Base-by-base conservation (phyloP, 1,140 invertebrate species). In the Whitmania pigra region DNA sequence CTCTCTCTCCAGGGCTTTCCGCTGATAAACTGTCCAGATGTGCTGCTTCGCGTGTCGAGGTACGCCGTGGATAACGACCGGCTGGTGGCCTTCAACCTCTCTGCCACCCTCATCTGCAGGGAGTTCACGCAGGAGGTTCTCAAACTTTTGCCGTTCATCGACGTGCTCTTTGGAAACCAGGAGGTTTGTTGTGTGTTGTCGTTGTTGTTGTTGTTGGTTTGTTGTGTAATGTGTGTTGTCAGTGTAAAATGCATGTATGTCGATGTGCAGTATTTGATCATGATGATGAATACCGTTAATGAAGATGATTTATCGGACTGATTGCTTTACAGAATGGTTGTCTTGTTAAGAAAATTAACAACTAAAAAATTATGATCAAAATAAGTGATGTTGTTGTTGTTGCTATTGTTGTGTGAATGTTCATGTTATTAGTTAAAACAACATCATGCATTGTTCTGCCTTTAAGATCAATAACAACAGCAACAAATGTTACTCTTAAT, bases 91-190 rank as follows among this genome's bases (percentile, higher is more conserved):
- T 92, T 97, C 88, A 99, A 99, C 84, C 84, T 99, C 55, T 94
- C 92, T 79, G 97, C 97, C 72, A 92, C 94, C 25, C 99, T 97
- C 84, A 86, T 99, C 53, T 90, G 89, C 68, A 87, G 94, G 82
- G 90, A 92, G 79, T 98, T 87, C 82, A 90, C 89, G 78, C 87
- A 92, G 69, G 88, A 88, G 6, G 85, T 98, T 78, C 86, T 89
- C 83, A 83, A 88, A 76, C 87, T 88, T 53, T 80, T 98, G 77
- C 93, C 93, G 1, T 98, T 95, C 81, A 88, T 97, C 55, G 96
- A 99, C 83, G 88, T 97, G 74, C 80, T 99, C 15, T 97, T 99
- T 82, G 93, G 94, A 71, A 99, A 99, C 83, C 93, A 97, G 85
- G 86, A 84, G 53, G 89, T 90, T 83, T 80, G 81, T 79, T 60